Evolutionary conservation across 2,888 invertebrate species (phyloP).

Genomic region (Troides aeacus): DNA sequence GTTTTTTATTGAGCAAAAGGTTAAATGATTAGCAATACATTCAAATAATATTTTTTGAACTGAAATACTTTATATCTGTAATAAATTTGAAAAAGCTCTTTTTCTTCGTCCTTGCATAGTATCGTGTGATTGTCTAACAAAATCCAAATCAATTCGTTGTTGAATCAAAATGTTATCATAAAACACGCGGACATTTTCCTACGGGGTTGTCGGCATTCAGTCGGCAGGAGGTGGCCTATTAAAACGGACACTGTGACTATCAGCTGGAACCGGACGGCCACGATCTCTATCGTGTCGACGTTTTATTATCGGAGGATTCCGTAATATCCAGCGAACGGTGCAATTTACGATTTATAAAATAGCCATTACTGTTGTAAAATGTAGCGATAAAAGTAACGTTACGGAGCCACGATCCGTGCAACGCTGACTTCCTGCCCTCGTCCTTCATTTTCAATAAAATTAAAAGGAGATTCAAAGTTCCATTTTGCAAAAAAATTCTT

Average conservation of each 20-base stretch:
- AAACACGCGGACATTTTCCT: constrained; percentile 38
- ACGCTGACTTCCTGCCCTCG: constrained; percentile 44
- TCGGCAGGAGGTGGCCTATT: constrained; percentile 56
- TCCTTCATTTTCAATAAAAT: constrained; percentile 37
- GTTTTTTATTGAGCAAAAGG: too few species aligned
- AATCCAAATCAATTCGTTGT: neutral
- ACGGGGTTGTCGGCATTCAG: constrained; percentile 51
- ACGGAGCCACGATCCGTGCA: constrained; percentile 46
- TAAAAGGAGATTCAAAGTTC: neutral
- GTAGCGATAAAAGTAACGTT: constrained; percentile 59
- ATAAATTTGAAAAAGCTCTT: too few species aligned
- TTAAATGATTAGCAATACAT: too few species aligned
- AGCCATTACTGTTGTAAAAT: constrained; percentile 59
- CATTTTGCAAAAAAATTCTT: too few species aligned
- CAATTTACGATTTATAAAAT: constrained; percentile 71
- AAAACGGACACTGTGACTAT: constrained; percentile 53
- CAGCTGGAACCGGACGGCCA: constrained; percentile 52
- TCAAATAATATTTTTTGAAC: too few species aligned
- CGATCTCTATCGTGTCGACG: constrained; percentile 73
- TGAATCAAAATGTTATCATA: constrained; percentile 5
- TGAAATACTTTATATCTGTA: too few species aligned
- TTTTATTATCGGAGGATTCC: constrained; percentile 75
- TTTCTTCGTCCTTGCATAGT: too few species aligned
- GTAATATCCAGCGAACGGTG: constrained; percentile 68
- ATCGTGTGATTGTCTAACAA: too few species aligned